Conservation (phyloP, 2,113 vertebrate genomes). For the Sorex fumeus region DNA sequence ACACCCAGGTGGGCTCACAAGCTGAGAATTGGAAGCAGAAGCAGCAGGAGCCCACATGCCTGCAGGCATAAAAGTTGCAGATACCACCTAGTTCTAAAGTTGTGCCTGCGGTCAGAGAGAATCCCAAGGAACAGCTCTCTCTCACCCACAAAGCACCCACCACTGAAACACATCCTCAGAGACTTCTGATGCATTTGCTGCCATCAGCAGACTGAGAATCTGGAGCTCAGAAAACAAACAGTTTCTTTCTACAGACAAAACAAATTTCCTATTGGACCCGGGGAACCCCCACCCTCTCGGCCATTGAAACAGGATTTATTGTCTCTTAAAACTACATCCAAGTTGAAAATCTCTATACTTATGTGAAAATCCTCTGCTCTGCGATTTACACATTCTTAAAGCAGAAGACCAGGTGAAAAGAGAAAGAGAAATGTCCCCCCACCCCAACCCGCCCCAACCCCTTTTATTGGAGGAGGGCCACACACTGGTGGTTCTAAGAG, state of each 20-base stretch:
- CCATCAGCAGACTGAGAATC: not conserved
- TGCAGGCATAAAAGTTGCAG: not conserved
- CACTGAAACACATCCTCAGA: not conserved
- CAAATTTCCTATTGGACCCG: slow-evolving; percentile 23
- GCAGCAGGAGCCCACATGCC: not conserved
- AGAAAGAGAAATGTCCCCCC: not conserved
- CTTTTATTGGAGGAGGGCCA: no score
- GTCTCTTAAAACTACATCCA: not conserved
- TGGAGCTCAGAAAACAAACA: slow-evolving; percentile 32
- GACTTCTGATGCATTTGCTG: not conserved
- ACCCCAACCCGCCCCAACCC: no score
- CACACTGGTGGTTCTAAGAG: no score
- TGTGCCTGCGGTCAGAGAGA: slow-evolving; percentile 3
- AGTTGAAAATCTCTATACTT: not conserved
- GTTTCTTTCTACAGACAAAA: slow-evolving; percentile 50
- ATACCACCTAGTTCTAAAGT: not conserved
- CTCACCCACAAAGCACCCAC: not conserved
- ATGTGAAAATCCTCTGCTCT: not conserved
- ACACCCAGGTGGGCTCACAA: slow-evolving; percentile 32
- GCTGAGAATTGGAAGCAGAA: slow-evolving; percentile 46
- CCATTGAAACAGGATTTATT: not conserved
- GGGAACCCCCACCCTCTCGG: not conserved
- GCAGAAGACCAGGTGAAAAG: not conserved
- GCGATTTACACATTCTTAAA: slow-evolving; percentile 19
- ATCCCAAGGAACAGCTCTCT: not conserved